These are phyloP conservation scores for Oscheius sp. DNA, from an alignment of 1,140 invertebrate species.

Conservation along the genomic window DNA sequence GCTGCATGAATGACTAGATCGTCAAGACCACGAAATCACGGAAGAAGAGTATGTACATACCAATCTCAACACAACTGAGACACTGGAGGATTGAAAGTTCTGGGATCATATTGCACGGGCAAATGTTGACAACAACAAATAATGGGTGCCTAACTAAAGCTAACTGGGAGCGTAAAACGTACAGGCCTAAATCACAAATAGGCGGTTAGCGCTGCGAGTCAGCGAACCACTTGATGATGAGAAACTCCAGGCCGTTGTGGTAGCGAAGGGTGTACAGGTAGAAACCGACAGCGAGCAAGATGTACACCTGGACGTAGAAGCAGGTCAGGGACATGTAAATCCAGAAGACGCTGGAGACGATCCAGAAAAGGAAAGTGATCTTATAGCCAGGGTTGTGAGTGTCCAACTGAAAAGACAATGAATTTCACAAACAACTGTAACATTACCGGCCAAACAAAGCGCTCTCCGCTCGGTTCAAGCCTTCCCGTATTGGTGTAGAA, in stretches of 20 bases:
- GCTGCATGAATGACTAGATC: constrained; percentile 21
- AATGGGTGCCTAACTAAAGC: too few species aligned
- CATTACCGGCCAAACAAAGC: constrained; percentile 48
- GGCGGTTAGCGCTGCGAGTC: too few species aligned
- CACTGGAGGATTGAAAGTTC: too few species aligned
- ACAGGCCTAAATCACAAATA: too few species aligned
- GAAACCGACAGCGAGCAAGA: constrained; percentile 28
- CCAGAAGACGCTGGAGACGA: constrained; percentile 44
- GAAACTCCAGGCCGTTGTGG: constrained; percentile 47
- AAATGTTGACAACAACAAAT: too few species aligned
- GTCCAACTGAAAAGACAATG: constrained; percentile 2
- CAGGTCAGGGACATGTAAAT: constrained; percentile 30
- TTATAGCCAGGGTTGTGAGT: constrained; percentile 41
- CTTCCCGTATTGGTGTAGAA: constrained; percentile 1
- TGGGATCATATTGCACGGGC: too few species aligned
- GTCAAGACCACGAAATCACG: too few species aligned
- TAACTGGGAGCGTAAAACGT: too few species aligned
- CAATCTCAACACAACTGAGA: too few species aligned
- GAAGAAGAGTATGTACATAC: too few species aligned
- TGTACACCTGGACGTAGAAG: constrained; percentile 38
- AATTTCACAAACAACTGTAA: neutral
- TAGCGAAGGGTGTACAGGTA: constrained; percentile 28
- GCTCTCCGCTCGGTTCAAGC: constrained; percentile 43
- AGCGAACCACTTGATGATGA: constrained; percentile 51
- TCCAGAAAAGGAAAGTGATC: constrained; percentile 47